phyloP scores from a whole-genome alignment of 2,888 invertebrate genomes.

The Serrognathus titanus region DNA sequence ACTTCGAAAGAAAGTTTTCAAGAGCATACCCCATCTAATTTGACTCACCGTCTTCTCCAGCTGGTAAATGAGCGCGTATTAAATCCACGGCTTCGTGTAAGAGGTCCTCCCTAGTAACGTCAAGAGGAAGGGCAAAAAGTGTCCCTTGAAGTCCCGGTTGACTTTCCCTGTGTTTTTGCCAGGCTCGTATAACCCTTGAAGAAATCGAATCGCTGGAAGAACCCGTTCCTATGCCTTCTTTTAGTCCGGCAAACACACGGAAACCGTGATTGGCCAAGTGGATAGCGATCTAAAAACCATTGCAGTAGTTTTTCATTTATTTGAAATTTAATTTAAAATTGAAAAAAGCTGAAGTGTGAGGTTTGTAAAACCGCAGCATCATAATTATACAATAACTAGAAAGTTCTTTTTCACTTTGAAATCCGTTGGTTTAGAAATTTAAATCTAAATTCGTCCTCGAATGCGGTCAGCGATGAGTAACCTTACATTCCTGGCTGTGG shows the following conservation, averaged over 20 bases:
- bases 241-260: constrained; percentile 73
- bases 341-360: background rate
- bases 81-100: constrained; percentile 75
- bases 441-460: no score
- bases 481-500: no score
- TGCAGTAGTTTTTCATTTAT: background rate
- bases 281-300: constrained; percentile 57
- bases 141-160: constrained; percentile 37
- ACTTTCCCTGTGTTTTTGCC: constrained; percentile 49
- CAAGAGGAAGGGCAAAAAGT: constrained; percentile 70
- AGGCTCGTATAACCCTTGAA: constrained; percentile 53
- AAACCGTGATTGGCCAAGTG: constrained; percentile 70
- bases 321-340: background rate
- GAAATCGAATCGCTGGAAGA: constrained; percentile 58
- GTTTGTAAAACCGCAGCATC: no score
- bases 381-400: no score
- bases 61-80: constrained; percentile 75
- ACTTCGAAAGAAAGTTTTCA: no score
- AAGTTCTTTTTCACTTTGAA: no score
- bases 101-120: constrained; percentile 77
- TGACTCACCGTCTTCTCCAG: constrained; percentile 71
- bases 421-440: no score
- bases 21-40: no score
- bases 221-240: constrained; percentile 55
- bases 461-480: no score